Evolutionary conservation across 2,797 vertebrate genomes (phyloP).

Genomic region (Threskiornis aethiopicus): DNA sequence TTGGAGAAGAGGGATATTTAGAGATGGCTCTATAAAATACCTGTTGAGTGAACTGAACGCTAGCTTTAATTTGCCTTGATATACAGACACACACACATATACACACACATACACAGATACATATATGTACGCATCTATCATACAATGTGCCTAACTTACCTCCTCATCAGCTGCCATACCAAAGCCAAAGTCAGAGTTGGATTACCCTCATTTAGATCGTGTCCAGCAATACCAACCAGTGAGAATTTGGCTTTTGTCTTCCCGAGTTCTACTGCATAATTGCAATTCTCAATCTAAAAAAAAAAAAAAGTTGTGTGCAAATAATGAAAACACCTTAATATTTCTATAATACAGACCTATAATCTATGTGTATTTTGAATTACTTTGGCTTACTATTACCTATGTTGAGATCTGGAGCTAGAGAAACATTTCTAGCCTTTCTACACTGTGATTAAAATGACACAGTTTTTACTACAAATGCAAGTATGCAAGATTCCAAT

Average conservation of each 20-base stretch:
- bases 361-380: neutral
- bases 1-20: neutral
- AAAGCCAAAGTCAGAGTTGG: constrained; percentile 88
- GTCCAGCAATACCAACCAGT: constrained; percentile 92
- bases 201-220: constrained; percentile 91
- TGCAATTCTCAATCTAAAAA: constrained; percentile 95
- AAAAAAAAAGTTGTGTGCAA: neutral
- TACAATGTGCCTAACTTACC: constrained; percentile 72
- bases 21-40: neutral
- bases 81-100: neutral
- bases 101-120: rapidly evolving
- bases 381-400: neutral
- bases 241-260: constrained; percentile 89
- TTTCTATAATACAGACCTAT: neutral
- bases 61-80: neutral
- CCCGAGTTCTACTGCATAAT: constrained; percentile 93
- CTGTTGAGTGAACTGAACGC: neutral
- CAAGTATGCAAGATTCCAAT: neutral
- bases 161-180: constrained; percentile 97
- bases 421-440: neutral
- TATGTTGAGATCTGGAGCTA: neutral
- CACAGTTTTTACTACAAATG: neutral
- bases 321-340: neutral
- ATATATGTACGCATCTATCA: neutral
- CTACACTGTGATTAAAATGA: neutral